Percentiles rank a stretch among this genome's conserved stretches.
These are phyloP conservation scores for Tenodera sinensis DNA, from an alignment of 2,888 invertebrate species.

Conservation along the genomic window DNA sequence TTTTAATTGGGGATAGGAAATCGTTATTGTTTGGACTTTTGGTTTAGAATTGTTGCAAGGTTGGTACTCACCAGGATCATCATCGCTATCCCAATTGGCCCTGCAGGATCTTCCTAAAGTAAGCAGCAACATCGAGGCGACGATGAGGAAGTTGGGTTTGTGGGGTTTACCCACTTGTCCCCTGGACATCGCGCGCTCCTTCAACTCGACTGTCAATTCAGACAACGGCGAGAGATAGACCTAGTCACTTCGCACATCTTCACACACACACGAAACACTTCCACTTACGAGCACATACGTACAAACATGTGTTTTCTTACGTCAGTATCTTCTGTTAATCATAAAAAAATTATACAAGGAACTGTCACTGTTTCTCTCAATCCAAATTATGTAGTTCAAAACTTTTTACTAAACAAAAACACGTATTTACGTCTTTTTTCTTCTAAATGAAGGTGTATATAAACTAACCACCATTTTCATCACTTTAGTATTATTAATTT, in stretches of 20 bases:
- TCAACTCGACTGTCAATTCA: neutral
- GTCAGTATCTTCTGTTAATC: neutral
- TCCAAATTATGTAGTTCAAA: neutral
- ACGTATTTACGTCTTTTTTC: neutral
- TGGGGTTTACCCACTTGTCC: too few relatives aligned
- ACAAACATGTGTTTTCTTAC: too few relatives aligned
- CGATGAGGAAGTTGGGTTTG: neutral
- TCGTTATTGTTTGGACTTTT: too few relatives aligned
- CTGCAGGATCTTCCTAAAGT: neutral
- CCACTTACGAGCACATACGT: neutral
- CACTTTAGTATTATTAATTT: neutral
- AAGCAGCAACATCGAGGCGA: neutral
- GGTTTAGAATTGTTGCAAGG: too few relatives aligned
- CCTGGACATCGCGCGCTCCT: neutral
- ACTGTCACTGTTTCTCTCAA: neutral
- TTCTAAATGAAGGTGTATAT: neutral
- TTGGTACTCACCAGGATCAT: neutral
- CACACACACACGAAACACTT: neutral
- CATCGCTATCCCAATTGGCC: conserved; percentile 8
- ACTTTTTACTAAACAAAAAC: neutral
- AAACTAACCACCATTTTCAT: neutral
- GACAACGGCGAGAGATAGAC: too few relatives aligned
- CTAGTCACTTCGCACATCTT: too few relatives aligned
- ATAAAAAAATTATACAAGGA: neutral
- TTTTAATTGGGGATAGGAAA: too few relatives aligned